These are phyloP conservation scores for Netelia virgata DNA, from an alignment of 2,888 invertebrate species.

Conservation along the genomic window DNA sequence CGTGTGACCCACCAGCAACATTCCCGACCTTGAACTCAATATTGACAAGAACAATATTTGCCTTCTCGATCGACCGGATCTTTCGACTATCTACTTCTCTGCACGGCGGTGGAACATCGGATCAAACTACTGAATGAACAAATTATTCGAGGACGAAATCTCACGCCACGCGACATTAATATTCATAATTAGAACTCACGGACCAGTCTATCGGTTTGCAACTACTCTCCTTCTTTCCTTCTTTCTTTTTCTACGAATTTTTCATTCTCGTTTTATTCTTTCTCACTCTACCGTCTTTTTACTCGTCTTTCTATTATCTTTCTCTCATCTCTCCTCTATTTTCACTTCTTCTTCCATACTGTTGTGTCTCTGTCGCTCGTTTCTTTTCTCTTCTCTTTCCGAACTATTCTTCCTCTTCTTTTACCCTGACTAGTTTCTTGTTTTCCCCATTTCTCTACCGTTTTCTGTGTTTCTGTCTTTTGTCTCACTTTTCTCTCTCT, in stretches of 20 bases:
- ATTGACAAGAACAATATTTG: constrained; percentile 29
- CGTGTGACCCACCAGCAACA: constrained; percentile 44
- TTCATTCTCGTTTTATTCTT: constrained; percentile 46
- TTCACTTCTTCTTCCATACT: constrained; percentile 17
- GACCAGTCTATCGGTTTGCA: constrained; percentile 43
- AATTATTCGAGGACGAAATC: constrained; percentile 23
- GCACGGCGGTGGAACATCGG: constrained; percentile 25
- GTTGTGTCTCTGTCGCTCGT: constrained; percentile 23
- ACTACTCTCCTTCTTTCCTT: constrained; percentile 16
- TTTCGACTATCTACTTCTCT: constrained; percentile 5
- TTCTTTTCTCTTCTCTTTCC: neutral
- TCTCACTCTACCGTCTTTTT: constrained; percentile 21
- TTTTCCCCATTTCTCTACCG: constrained; percentile 6
- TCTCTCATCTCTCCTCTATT: neutral
- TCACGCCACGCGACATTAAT: constrained; percentile 30
- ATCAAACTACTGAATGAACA: constrained; percentile 2
- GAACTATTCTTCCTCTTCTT: constrained; percentile 4
- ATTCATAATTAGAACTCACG: constrained; percentile 51
- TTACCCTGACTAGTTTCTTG: neutral
- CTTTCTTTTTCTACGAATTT: constrained; percentile 15
- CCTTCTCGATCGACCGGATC: constrained; percentile 34
- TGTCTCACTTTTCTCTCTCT: constrained; percentile 18
- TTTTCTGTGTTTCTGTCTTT: constrained; percentile 20
- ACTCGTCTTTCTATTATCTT: constrained; percentile 40
- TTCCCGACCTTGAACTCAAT: constrained; percentile 44